These are phyloP conservation scores for Timema cristinae DNA, from an alignment of 2,888 invertebrate genomes.

Conservation along the genomic window DNA sequence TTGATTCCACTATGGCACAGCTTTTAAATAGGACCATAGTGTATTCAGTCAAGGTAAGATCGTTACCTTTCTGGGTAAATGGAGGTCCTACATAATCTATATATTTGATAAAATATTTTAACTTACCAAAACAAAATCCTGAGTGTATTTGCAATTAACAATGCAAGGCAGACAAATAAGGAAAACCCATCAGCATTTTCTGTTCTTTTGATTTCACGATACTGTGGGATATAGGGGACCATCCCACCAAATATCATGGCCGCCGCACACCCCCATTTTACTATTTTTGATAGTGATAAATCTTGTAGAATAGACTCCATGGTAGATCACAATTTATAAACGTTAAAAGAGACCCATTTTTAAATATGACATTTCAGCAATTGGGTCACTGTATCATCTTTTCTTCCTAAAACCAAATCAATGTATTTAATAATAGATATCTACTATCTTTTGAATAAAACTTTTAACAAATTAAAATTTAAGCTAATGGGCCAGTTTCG, in stretches of 20 bases:
- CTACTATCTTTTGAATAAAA: too few species aligned
- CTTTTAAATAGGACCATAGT: not conserved
- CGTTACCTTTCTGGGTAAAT: not conserved
- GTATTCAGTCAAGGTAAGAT: not conserved
- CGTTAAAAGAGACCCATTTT: too few species aligned
- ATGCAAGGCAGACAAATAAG: slow-evolving; percentile 89
- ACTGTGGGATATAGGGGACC: slow-evolving; percentile 94
- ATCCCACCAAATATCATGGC: slow-evolving; percentile 95
- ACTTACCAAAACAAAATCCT: slow-evolving; percentile 97
- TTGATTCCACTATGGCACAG: slow-evolving; percentile 9
- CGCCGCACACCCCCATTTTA: slow-evolving; percentile 74
- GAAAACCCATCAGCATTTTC: slow-evolving; percentile 98
- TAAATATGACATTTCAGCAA: too few species aligned
- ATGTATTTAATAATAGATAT: too few species aligned
- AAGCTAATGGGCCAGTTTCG: too few species aligned
- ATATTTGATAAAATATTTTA: slow-evolving; percentile 18
- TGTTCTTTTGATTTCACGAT: slow-evolving; percentile 83
- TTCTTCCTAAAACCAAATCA: too few species aligned
- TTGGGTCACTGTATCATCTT: too few species aligned
- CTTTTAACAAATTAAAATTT: too few species aligned
- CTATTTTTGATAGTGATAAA: slow-evolving; percentile 62
- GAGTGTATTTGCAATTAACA: slow-evolving; percentile 92
- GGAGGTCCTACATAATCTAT: not conserved
- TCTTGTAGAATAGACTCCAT: slow-evolving; percentile 24
- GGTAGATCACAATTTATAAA: too few species aligned